Evolutionary conservation across 2,797 vertebrate species (phyloP).

Genomic region (Argentina silus): DNA sequence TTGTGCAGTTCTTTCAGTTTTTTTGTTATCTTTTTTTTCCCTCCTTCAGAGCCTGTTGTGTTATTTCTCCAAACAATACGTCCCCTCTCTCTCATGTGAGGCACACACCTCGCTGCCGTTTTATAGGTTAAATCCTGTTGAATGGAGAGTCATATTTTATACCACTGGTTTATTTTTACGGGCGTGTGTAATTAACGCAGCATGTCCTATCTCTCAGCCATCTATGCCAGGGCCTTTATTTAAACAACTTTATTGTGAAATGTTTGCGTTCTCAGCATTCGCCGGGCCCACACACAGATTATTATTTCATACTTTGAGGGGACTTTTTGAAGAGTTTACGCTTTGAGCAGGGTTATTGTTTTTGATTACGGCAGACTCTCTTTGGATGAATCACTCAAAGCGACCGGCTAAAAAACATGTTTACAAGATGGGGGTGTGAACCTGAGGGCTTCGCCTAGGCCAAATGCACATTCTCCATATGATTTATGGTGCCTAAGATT

Average conservation of each 20-base stretch:
- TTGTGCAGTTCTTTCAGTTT: slow-evolving; percentile 69
- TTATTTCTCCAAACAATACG: slow-evolving; percentile 70
- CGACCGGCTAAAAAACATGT: slow-evolving; percentile 61
- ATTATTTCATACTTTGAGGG: slow-evolving; percentile 91
- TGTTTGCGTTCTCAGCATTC: slow-evolving; percentile 98
- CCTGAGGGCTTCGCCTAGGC: slow-evolving; percentile 67
- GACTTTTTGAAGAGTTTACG: slow-evolving; percentile 86
- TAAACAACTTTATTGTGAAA: slow-evolving; percentile 99
- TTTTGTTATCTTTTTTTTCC: slow-evolving; percentile 49
- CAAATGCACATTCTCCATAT: slow-evolving; percentile 64
- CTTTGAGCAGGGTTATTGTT: slow-evolving; percentile 94
- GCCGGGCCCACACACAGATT: slow-evolving; percentile 97
- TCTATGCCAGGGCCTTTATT: slow-evolving; percentile 96
- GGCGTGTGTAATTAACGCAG: slow-evolving; percentile 96
- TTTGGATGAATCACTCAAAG: slow-evolving; percentile 73
- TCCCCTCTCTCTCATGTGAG: slow-evolving; percentile 61
- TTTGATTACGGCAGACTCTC: slow-evolving; percentile 94
- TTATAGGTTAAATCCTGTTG: slow-evolving; percentile 88
- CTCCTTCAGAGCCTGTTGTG: slow-evolving; percentile 46
- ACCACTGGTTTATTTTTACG: slow-evolving; percentile 97
- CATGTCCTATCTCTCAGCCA: slow-evolving; percentile 95
- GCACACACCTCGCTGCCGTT: slow-evolving; percentile 86
- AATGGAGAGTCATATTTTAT: slow-evolving; percentile 82
- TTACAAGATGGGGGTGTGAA: slow-evolving; percentile 75
- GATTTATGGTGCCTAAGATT: slow-evolving; percentile 71